These are phyloP conservation scores for Heliconius melpomene DNA, from an alignment of 1,140 invertebrate species.

Conservation along the genomic window DNA sequence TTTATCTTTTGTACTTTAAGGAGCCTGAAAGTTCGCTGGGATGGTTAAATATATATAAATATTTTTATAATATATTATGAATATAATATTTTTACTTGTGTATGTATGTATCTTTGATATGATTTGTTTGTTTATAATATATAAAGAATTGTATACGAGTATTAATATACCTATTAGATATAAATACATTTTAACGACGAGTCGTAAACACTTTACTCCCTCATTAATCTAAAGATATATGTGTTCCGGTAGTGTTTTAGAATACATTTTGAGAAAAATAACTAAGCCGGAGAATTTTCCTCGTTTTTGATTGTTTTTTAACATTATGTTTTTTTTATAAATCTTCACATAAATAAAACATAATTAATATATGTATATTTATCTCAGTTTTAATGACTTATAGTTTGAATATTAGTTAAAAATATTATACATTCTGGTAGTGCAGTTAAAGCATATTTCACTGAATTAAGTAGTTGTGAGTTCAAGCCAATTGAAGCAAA, in stretches of 20 bases:
- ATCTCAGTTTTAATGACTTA: too few relatives aligned
- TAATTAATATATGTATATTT: too few relatives aligned
- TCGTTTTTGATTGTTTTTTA: background rate
- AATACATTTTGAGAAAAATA: background rate
- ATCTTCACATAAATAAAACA: background rate
- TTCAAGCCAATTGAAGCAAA: too few relatives aligned
- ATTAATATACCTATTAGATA: background rate
- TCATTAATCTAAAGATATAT: background rate
- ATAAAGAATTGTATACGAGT: background rate
- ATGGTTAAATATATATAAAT: background rate
- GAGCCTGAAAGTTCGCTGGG: background rate
- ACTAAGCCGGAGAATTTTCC: background rate
- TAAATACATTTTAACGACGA: background rate
- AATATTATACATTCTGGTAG: too few relatives aligned
- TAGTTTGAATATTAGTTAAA: too few relatives aligned
- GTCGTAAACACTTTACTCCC: background rate
- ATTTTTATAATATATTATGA: background rate
- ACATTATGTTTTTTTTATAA: background rate
- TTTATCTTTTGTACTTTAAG: constrained; percentile 1
- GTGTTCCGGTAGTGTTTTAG: background rate
- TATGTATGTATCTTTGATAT: too few relatives aligned
- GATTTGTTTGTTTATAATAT: background rate
- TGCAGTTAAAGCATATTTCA: too few relatives aligned
- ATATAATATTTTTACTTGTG: too few relatives aligned
- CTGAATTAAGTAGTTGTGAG: too few relatives aligned